Evolutionary conservation across 2,888 invertebrate genomes (phyloP), one percentile per base, ranked within the genome.

Genomic region (Diplolepis rosae): DNA sequence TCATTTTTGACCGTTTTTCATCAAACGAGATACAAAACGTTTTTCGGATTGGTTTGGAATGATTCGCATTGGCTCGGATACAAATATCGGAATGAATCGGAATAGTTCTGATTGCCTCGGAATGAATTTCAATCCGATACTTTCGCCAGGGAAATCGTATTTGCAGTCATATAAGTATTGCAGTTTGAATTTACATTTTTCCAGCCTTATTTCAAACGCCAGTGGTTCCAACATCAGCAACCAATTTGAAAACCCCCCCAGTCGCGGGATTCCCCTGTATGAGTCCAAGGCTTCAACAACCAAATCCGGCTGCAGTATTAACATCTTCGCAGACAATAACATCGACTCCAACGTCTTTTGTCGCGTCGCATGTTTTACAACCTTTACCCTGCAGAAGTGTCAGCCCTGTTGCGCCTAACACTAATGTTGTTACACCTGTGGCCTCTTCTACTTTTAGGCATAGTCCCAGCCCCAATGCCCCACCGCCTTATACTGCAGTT

Each of bases 131-230:
- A n/a, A n/a, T n/a, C n/a, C n/a, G n/a, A n/a, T n/a, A n/a, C n/a
- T n/a, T n/a, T n/a, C n/a, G n/a, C n/a, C n/a, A n/a, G n/a, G n/a
- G n/a, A n/a, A n/a, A n/a, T n/a, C n/a, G n/a, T n/a, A n/a, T n/a
- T n/a, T n/a, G n/a, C n/a, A n/a, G n/a, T n/a, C n/a, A 42, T 3
- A 42, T 42, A 9, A n/a, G 42, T 9, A 42, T 4, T 39, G 39
- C 39, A 4, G n/a, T 50, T 24, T 35, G 6, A 27, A 69, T 22
- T 39, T 24, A 39, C 13, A n/a, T n/a, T 56, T 48, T 76, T 77
- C 42, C 85, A 76, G 92, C 93, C 1, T 91, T 95, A 77, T 96
- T 96, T 89, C 95, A 96, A 90, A 92, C 89, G 6, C 91, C 91
- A 9, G 86, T 90, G 65, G 86, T 90, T 69, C 88, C 90, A 35